Evolutionary conservation across 2,797 vertebrate species (phyloP).

Genomic region (Thunnus albacares): DNA sequence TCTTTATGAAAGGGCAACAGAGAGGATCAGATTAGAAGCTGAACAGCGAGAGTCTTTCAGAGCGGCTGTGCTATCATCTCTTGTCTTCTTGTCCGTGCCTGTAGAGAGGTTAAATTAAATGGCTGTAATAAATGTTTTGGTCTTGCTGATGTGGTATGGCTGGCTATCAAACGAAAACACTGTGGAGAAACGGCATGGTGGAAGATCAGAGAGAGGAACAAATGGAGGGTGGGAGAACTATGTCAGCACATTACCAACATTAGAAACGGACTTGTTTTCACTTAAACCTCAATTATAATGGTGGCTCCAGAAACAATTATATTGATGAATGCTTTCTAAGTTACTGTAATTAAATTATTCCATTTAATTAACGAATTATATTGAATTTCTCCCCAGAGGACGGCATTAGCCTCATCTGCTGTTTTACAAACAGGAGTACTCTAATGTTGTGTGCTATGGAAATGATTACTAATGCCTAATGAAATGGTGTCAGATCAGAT

Average conservation of each 20-base stretch:
- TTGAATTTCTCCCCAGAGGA: slow-evolving; percentile 89
- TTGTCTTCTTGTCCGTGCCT: slow-evolving; percentile 94
- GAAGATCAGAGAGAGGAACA: slow-evolving; percentile 90
- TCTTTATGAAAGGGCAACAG: slow-evolving; percentile 94
- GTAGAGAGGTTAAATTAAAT: slow-evolving; percentile 99
- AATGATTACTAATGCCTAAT: slow-evolving; percentile 84
- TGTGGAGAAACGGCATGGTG: slow-evolving; percentile 90
- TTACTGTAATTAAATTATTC: slow-evolving; percentile 92
- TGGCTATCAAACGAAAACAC: slow-evolving; percentile 92
- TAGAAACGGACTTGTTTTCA: slow-evolving; percentile 89
- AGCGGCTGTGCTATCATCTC: slow-evolving; percentile 91
- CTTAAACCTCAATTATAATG: slow-evolving; percentile 89
- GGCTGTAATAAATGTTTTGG: slow-evolving; percentile 98
- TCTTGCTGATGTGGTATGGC: slow-evolving; percentile 89
- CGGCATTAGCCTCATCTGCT: slow-evolving; percentile 86
- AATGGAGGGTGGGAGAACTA: slow-evolving; percentile 76
- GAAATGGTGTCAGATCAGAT: slow-evolving; percentile 84
- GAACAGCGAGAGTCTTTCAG: slow-evolving; percentile 93
- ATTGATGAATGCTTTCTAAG: slow-evolving; percentile 89
- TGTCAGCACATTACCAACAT: slow-evolving; percentile 86
- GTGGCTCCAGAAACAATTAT: slow-evolving; percentile 88
- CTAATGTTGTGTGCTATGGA: slow-evolving; percentile 82
- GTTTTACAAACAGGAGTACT: slow-evolving; percentile 87
- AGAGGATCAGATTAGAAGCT: slow-evolving; percentile 95
- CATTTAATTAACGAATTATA: slow-evolving; percentile 91